A percentile compares a stretch with the other conserved stretches of the same genome.
Conservation (phyloP, 2,888 invertebrate genomes). For the Heliconius sara region DNA sequence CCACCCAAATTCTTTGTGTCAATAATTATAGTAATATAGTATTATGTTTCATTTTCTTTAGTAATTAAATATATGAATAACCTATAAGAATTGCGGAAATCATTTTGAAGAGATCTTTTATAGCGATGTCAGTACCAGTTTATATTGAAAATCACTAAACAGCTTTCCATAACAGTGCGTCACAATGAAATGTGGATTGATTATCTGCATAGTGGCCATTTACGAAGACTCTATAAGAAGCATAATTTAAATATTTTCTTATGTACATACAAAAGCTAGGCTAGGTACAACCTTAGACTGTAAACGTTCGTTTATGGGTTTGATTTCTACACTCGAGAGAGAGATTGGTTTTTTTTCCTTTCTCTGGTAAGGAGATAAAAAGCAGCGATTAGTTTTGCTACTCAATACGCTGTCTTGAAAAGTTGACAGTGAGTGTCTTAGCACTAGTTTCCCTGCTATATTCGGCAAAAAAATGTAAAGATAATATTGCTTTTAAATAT, state of each 20-base stretch:
- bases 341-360: no score
- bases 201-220: neutral
- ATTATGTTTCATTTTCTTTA: neutral
- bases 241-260: conserved; percentile 4
- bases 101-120: neutral
- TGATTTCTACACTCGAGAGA: neutral
- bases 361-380: neutral
- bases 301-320: neutral
- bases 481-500: neutral
- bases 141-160: conserved; percentile 13
- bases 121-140: conserved; percentile 24
- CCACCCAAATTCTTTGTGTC: neutral
- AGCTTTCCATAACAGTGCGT: conserved; percentile 1
- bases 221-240: conserved; percentile 1
- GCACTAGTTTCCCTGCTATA: neutral
- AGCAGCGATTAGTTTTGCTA: no score
- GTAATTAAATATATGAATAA: conserved; percentile 7
- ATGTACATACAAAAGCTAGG: neutral
- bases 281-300: neutral
- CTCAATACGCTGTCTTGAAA: no score
- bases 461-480: neutral
- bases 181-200: neutral
- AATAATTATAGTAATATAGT: neutral
- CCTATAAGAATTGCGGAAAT: conserved; percentile 11
- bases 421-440: neutral